Evolutionary conservation across 1,140 invertebrate species (phyloP).

Genomic region (Kradibia gibbosae): DNA sequence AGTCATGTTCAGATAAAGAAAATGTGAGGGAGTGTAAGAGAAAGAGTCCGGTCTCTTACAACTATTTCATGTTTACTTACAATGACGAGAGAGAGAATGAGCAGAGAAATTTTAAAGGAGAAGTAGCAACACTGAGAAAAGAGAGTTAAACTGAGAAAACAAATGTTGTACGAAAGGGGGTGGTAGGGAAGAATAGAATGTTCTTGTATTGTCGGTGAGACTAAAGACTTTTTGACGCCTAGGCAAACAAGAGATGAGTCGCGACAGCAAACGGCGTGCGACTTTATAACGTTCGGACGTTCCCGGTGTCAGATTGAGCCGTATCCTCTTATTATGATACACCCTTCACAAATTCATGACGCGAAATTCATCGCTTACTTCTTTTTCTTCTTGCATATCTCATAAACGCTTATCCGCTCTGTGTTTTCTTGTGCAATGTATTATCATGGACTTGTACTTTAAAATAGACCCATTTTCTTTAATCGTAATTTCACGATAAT

Average conservation of each 20-base stretch:
- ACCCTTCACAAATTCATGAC: conserved; percentile 34
- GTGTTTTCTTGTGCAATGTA: background rate
- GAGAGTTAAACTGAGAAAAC: background rate
- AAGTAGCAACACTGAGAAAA: background rate
- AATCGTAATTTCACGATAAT: background rate
- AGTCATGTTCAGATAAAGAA: background rate
- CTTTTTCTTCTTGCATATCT: background rate
- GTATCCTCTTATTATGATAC: conserved; percentile 5
- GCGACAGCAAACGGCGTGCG: background rate
- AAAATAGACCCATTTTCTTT: conserved; percentile 17
- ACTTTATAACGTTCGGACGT: background rate
- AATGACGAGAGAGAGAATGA: background rate
- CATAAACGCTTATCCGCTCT: background rate
- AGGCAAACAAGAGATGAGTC: background rate
- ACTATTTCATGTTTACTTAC: conserved; percentile 10
- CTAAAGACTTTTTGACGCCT: conserved; percentile 24
- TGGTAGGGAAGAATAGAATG: too few relatives aligned
- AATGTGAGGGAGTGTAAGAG: background rate
- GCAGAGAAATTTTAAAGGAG: background rate
- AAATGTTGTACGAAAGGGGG: background rate
- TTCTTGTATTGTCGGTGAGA: background rate
- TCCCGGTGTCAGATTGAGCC: background rate
- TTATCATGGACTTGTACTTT: background rate
- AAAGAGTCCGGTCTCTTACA: background rate
- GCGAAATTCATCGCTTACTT: background rate